phyloP scores from a whole-genome alignment of 64 coral and sea anemone genomes.

The Stichodactyla mertensii region DNA sequence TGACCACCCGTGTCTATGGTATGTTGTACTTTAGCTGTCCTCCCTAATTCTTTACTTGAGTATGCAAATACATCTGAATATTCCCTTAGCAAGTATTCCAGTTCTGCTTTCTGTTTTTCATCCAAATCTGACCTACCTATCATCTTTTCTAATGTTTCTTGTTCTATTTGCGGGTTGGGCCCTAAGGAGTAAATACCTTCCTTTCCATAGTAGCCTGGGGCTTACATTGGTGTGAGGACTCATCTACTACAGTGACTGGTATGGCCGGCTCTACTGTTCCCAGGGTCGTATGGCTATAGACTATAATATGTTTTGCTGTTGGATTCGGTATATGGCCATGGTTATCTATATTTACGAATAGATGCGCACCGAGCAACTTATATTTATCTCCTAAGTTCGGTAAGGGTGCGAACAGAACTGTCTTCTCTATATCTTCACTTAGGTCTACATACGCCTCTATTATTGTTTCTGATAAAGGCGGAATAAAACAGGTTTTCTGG shows the following conservation, averaged over 20 bases:
- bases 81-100: neutral
- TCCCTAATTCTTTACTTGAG: neutral
- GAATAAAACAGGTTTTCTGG: neutral
- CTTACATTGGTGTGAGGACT: neutral
- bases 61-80: conserved; percentile 27
- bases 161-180: neutral
- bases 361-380: neutral
- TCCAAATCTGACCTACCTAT: neutral
- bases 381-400: neutral
- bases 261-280: no score
- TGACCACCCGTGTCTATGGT: no score
- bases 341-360: neutral
- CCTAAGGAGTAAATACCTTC: neutral
- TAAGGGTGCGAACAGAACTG: neutral
- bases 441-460: neutral
- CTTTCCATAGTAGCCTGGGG: no score
- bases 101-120: neutral
- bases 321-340: neutral
- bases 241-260: neutral
- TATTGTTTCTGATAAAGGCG: neutral
- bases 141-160: neutral
- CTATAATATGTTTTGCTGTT: neutral
- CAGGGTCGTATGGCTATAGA: neutral
- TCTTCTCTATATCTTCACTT: neutral
- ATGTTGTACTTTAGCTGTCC: no score